These are phyloP conservation scores for Callithrix jacchus DNA, from an alignment of 2,113 vertebrate species.

Conservation along the genomic window DNA sequence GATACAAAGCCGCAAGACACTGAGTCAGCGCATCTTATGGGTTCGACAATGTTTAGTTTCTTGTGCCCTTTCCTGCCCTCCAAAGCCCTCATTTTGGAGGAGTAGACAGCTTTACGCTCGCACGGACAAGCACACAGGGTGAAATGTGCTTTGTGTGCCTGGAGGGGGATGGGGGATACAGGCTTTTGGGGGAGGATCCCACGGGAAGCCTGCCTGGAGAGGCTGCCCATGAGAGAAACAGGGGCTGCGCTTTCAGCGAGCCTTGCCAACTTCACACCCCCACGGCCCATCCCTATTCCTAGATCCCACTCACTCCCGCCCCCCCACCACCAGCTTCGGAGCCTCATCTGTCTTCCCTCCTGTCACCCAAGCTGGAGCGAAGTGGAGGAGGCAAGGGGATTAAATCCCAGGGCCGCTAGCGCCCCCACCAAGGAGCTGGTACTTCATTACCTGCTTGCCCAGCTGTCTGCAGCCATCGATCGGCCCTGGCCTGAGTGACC, in stretches of 20 bases:
- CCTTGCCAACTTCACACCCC: not conserved
- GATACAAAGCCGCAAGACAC: not conserved
- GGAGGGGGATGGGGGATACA: accelerated
- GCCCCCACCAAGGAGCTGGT: conserved; percentile 70
- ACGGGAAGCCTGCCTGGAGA: not conserved
- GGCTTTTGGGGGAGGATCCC: too few relatives aligned
- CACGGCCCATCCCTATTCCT: not conserved
- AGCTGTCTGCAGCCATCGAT: conserved; percentile 84
- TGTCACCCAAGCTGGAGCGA: conserved; percentile 75
- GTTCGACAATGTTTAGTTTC: not conserved
- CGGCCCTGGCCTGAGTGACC: conserved; percentile 80
- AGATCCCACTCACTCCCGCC: not conserved
- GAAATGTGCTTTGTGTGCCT: not conserved
- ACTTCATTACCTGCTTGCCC: conserved; percentile 84
- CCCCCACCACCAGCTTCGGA: conserved; percentile 52
- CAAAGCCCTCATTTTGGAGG: not conserved
- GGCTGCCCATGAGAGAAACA: accelerated
- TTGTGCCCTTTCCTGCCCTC: not conserved
- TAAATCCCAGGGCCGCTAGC: conserved; percentile 78
- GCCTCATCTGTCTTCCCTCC: conserved; percentile 74
- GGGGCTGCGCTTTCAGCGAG: not conserved
- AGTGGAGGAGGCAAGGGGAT: conserved; percentile 77
- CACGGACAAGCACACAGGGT: accelerated
- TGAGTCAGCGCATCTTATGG: accelerated
- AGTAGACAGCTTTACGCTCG: not conserved